Evolutionary conservation across 1,140 invertebrate species (phyloP), one percentile per base, ranked within the genome.

Genomic region (Colletes gigas): DNA sequence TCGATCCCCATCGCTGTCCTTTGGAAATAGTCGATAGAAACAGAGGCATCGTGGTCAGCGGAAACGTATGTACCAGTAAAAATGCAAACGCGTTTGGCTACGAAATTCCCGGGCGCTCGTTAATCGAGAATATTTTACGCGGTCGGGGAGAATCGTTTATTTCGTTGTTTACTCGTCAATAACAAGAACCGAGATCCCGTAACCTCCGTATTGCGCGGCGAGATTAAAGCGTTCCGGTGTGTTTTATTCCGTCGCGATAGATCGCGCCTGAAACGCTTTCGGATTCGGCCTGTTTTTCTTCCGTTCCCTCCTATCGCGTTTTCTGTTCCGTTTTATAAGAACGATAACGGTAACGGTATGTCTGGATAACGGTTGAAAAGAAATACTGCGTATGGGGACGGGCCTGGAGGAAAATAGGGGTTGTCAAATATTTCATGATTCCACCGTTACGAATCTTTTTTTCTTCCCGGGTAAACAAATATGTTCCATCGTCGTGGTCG

Each of bases 151-250:
- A n/a, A 66, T 47, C 69, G 60, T 79, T 57, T 57, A 52, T 81
- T 83, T 71, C 76, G 39, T 54, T 19, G 72, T 77, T 81, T 81
- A 65, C 72, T 85, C 74, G 75, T 78, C 66, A 74, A 80, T 80
- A 80, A 74, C 17, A 17, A 15, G 41, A 52, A 67, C 8, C 70
- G 39, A 15, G 41, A 52, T 78, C 17, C 17, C 30, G 41, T 47
- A 15, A 17, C 19, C 15, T 6, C 44, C n/a, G 44, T 15, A 19
- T 39, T n/a, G 15, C n/a, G 1, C 55, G 14, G 14, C 0, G 15
- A 76, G 78, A 63, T 81, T 76, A 76, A 81, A 76, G 59, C 47
- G 39, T 30, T 2, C 39, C 21, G 41, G 4, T 63, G 19, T 10
- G 52, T 62, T 50, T 52, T 21, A 60, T 39, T 15, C 14, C 5